A percentile compares a stretch with the other conserved stretches of the same genome.
These are phyloP conservation scores for Loripinus fragilis DNA, from an alignment of 2,888 invertebrate genomes.

Conservation along the genomic window DNA sequence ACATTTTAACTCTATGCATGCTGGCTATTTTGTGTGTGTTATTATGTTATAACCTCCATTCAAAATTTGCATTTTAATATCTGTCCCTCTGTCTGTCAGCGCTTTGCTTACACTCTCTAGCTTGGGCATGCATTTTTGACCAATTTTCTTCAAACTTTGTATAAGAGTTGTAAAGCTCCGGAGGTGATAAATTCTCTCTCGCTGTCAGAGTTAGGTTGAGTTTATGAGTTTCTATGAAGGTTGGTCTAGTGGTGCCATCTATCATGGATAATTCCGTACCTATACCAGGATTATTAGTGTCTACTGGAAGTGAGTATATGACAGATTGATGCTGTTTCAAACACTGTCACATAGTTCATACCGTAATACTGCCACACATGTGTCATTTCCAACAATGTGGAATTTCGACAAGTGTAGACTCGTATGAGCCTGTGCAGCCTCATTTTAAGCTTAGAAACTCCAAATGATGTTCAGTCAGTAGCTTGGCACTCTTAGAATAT, in stretches of 20 bases:
- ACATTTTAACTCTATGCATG: no score
- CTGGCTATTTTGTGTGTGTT: no score
- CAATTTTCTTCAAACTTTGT: slow-evolving; percentile 18
- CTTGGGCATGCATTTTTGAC: background rate
- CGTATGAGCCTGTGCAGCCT: no score
- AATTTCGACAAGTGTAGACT: no score
- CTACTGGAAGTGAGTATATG: slow-evolving; percentile 11
- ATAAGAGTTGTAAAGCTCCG: slow-evolving; percentile 11
- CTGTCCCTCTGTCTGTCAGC: no score
- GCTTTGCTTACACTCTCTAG: no score
- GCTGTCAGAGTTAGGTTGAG: slow-evolving; percentile 4
- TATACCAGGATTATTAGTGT: slow-evolving; percentile 17
- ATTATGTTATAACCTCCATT: no score
- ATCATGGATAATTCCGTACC: slow-evolving; percentile 21
- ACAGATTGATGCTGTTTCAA: slow-evolving; percentile 4
- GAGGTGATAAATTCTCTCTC: slow-evolving; percentile 22
- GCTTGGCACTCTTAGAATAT: no score
- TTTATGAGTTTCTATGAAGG: slow-evolving; percentile 15
- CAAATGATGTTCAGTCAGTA: no score
- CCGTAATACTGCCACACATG: background rate
- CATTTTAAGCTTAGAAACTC: no score
- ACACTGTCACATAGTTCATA: background rate
- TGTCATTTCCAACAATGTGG: no score
- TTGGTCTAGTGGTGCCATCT: background rate
- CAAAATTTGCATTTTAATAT: no score